These are phyloP conservation scores for Deroplatys truncata DNA, from an alignment of 2,888 invertebrate genomes.

Conservation along the genomic window DNA sequence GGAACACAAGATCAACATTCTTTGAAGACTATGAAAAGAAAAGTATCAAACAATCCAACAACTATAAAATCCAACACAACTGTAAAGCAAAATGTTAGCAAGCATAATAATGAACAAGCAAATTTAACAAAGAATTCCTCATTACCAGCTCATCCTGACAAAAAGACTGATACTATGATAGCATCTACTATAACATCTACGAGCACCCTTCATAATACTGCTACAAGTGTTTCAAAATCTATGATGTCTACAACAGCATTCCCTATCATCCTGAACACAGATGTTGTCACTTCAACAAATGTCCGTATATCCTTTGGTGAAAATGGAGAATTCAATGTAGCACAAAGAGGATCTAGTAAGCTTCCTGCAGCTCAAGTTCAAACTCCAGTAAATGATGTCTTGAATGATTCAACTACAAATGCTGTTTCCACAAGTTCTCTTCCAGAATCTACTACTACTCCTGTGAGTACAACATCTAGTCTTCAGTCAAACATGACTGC, in stretches of 20 bases:
- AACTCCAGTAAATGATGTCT: background rate
- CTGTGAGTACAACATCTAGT: background rate
- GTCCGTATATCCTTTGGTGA: constrained; percentile 16
- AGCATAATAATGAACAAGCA: background rate
- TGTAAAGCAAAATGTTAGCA: background rate
- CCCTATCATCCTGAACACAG: background rate
- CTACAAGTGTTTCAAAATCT: background rate
- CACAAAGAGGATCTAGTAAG: background rate
- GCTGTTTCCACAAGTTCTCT: background rate
- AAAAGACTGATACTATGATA: background rate
- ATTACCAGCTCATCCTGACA: background rate
- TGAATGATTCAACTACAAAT: background rate
- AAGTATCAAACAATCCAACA: background rate
- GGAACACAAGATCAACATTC: background rate
- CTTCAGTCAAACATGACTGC: background rate
- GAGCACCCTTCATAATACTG: background rate
- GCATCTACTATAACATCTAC: background rate
- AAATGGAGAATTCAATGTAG: background rate
- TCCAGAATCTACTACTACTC: background rate
- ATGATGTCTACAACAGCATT: background rate
- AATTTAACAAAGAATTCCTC: background rate
- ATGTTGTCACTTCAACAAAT: constrained; percentile 20
- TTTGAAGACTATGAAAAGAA: background rate
- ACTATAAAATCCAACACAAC: background rate
- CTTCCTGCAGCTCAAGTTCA: background rate